Evolutionary conservation across 2,797 vertebrate species (phyloP).

Genomic region (Gambusia yucatana): DNA sequence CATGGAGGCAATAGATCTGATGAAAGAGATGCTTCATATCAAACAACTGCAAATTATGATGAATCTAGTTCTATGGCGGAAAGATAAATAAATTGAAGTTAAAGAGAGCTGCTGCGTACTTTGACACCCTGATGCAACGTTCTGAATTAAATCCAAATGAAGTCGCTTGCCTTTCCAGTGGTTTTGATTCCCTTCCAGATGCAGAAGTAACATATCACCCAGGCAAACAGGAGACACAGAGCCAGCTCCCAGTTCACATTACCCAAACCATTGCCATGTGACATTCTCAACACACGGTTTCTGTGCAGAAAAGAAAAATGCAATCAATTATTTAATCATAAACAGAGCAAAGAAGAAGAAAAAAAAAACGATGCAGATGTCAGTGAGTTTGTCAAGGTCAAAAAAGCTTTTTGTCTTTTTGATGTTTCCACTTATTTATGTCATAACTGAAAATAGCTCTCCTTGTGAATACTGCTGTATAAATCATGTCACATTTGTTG

Average conservation of each 20-base stretch:
- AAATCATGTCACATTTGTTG: slow-evolving; percentile 25
- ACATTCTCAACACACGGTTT: slow-evolving; percentile 81
- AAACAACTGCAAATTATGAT: neutral
- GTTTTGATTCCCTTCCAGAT: slow-evolving; percentile 87
- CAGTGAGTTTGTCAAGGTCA: neutral
- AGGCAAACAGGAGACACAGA: slow-evolving; percentile 82
- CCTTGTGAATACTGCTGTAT: slow-evolving; percentile 27
- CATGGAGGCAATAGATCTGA: neutral
- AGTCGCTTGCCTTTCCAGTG: slow-evolving; percentile 80
- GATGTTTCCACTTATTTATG: neutral
- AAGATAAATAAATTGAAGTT: neutral
- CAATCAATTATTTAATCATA: slow-evolving; percentile 14
- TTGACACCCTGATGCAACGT: neutral
- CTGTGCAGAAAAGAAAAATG: slow-evolving; percentile 61
- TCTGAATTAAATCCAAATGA: neutral
- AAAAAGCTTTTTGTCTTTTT: neutral
- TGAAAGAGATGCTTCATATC: neutral
- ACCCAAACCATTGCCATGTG: slow-evolving; percentile 73
- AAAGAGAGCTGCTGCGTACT: too few species aligned
- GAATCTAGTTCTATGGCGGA: neutral
- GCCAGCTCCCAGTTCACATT: slow-evolving; percentile 78
- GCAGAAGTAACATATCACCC: slow-evolving; percentile 88
- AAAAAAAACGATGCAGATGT: neutral
- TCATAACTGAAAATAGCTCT: slow-evolving; percentile 8
- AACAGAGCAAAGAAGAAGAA: neutral